Base-by-base conservation (phyloP, 2,888 invertebrate species). In the Orthosia incerta region DNA sequence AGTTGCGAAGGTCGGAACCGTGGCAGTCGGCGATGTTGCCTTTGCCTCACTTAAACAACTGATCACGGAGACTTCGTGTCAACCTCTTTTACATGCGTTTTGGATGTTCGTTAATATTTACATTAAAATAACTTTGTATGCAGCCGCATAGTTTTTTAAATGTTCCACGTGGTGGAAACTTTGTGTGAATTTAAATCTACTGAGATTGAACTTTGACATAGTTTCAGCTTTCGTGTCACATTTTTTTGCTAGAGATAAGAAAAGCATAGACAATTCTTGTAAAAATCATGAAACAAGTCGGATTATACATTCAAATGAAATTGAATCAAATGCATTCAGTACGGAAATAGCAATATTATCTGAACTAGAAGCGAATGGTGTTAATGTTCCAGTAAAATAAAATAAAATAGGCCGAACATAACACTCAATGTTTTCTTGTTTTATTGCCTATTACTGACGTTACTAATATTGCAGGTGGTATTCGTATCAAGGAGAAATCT, bases 11-110 rank as follows among this genome's bases (percentile, higher is more conserved):
- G 94, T 92, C 94, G 90, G 78, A 86, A 67, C 88, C 91, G 93
- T 92, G 93, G 92, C 93, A 93, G 91, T 85, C 92, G 80, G 93
- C 89, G 93, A 93, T 84, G 86, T 88, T 84, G 89, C 91, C 89
- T 83, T 84, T 83, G 73, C 82, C 74, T 81, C 81, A 82, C 72
- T 76, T 83, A 77, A 82, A 79, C 60, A 65, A 76, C 67, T 45
- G 71, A 51, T 70, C 67, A 82, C 74, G 68, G 50, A 84, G 74
- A 56, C 48, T 50, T 60, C 80, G 55, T 81, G 76, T 70, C 74
- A 79, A 82, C 63, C 73, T 71, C 57, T 60, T 65, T 70, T 59
- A 63, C 55, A 76, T 76, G 75, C 71, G 73, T 70, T 68, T 84
- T 65, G 48, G n/a, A 72, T 72, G 68, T 74, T 75, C 45, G 13